Evolutionary conservation across 1,140 invertebrate species (phyloP), one percentile per base, ranked within the genome.

Genomic region (Subanguina moxae): DNA sequence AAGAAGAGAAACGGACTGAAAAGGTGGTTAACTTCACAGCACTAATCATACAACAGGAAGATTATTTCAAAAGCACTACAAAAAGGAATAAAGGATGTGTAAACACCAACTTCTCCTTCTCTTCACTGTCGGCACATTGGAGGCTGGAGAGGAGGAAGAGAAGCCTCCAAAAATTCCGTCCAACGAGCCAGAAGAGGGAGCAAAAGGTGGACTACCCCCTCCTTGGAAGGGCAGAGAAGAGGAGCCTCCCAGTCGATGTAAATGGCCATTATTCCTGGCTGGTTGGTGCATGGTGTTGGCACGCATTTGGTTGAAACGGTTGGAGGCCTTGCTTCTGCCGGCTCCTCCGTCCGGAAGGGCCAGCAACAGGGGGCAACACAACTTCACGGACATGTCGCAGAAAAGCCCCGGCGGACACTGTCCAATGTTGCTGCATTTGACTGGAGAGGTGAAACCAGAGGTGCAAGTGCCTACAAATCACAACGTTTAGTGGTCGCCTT

Each of bases 321-420:
- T 21, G n/a, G 58, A 25, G 3, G 19, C 3, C 27, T 19, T 28
- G 58, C 19, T 8, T 61, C 19, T n/a, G 58, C 8, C 3, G 48
- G 48, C 32, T 11, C 11, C 3, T 3, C 32, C 3, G 32, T 52
- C 48, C 3, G 58, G 58, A 32, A 72, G 52, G 27, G 77, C 76
- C 11, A 78, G 65, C 19, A 78, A 59, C 23, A 80, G 65, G 11
- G 78, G 78, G 64, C 78, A 80, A 68, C 78, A 80, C 11, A 77
- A 68, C 27, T 67, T 62, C 30, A 72, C 65, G 17, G 56, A 42
- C 3, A 42, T 32, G 52, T 80, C 80, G 61, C 78, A 80, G 25
- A 75, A 78, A 27, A 80, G 70, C 25, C 78, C 78, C 19, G 74
- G 77, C 21, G 78, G 78, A 65, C 78, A 80, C 46, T 76, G 64